Conservation (phyloP, 2,888 invertebrate genomes). For the Cheilosia grossa region DNA sequence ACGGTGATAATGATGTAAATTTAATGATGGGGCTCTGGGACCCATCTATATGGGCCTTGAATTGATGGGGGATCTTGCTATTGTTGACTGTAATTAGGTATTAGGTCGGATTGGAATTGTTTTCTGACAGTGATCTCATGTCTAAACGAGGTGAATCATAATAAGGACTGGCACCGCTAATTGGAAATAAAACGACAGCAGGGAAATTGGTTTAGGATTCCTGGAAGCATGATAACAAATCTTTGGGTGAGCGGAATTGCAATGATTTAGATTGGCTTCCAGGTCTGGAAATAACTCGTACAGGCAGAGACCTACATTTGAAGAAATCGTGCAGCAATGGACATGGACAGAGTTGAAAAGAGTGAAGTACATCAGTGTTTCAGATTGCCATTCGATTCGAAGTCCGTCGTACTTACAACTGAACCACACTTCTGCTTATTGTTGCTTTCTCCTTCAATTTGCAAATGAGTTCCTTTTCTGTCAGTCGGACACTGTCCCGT, state of each 20-base stretch:
- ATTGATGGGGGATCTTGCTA: conserved; percentile 46
- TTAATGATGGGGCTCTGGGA: conserved; percentile 41
- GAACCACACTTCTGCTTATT: too few relatives aligned
- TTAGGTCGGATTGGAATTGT: conserved; percentile 26
- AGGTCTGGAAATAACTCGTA: too few relatives aligned
- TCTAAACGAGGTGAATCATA: conserved; percentile 11
- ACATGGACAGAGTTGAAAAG: too few relatives aligned
- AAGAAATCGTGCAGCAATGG: too few relatives aligned
- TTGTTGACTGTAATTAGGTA: conserved; percentile 63
- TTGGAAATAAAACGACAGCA: conserved; percentile 7
- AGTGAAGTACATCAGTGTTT: too few relatives aligned
- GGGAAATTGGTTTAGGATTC: neutral
- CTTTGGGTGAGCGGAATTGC: neutral
- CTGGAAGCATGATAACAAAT: neutral
- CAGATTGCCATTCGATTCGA: too few relatives aligned
- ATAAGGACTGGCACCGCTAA: neutral
- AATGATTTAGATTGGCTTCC: neutral
- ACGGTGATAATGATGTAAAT: conserved; percentile 72
- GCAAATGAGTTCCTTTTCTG: too few relatives aligned
- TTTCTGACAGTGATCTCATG: conserved; percentile 26
- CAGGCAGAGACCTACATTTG: neutral
- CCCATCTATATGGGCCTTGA: conserved; percentile 23
- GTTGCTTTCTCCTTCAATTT: too few relatives aligned
- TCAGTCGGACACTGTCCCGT: too few relatives aligned
- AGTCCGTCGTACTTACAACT: too few relatives aligned